Evolutionary conservation across 2,888 invertebrate genomes (phyloP).

Genomic region (Trichacis sp.): DNA sequence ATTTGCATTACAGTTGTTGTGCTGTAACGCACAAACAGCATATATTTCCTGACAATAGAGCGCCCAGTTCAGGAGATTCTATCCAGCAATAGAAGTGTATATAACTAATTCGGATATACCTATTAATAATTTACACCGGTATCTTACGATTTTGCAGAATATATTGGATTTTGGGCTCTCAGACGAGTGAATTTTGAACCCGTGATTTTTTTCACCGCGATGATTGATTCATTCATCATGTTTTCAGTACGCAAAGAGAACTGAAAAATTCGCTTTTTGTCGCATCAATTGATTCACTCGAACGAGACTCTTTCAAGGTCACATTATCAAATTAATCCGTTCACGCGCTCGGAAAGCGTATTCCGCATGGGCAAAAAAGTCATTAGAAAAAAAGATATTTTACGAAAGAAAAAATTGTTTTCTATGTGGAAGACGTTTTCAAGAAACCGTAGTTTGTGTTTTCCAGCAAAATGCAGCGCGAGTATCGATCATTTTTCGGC

Average conservation of each 20-base stretch:
- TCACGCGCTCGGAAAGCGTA: not conserved
- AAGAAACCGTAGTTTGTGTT: conserved; percentile 21
- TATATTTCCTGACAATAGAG: conserved; percentile 64
- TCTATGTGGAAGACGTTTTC: not conserved
- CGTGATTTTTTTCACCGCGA: not conserved
- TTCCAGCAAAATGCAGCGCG: conserved; percentile 50
- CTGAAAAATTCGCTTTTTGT: not conserved
- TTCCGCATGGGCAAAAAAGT: not conserved
- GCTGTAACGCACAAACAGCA: conserved; percentile 63
- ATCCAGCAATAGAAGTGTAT: conserved; percentile 68
- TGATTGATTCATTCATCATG: not conserved
- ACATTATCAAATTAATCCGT: conserved; percentile 40
- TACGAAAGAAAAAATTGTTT: no score
- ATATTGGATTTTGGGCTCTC: conserved; percentile 42
- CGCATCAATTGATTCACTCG: conserved; percentile 37
- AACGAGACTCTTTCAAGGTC: conserved; percentile 49
- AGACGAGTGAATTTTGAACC: conserved; percentile 4
- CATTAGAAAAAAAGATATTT: no score
- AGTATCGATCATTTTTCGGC: conserved; percentile 41
- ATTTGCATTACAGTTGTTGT: conserved; percentile 68
- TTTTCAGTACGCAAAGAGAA: no score
- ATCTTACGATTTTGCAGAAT: conserved; percentile 34
- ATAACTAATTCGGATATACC: conserved; percentile 68
- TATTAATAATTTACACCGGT: conserved; percentile 59
- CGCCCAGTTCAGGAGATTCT: conserved; percentile 66